Percentiles rank a stretch among this genome's conserved stretches.
Evolutionary conservation across 2,113 vertebrate genomes (phyloP).

Genomic region (Dasyurus viverrinus): DNA sequence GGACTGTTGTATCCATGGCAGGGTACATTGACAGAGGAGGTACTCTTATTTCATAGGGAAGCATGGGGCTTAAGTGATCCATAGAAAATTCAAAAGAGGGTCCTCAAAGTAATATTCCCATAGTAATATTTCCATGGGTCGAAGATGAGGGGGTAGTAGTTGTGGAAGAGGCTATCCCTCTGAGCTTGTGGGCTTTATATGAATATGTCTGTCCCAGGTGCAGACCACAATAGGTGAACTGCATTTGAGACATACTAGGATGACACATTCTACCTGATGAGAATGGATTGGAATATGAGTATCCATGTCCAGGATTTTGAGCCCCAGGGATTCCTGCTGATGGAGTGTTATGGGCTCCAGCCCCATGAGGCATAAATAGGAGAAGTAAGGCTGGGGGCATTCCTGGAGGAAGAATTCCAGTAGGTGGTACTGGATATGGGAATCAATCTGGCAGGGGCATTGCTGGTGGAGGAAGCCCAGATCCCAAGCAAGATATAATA

Average conservation of each 20-base stretch:
- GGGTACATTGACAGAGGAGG: conserved; percentile 94
- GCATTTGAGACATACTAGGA: conserved; percentile 96
- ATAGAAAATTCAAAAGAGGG: conserved; percentile 93
- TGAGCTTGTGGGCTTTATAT: conserved; percentile 90
- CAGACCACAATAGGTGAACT: conserved; percentile 91
- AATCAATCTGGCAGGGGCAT: conserved; percentile 92
- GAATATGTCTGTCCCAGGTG: conserved; percentile 94
- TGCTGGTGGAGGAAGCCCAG: conserved; percentile 91
- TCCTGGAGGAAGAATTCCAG: conserved; percentile 90
- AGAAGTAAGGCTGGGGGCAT: conserved; percentile 90
- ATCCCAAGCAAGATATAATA: conserved; percentile 90
- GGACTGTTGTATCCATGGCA: conserved; percentile 93
- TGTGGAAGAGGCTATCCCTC: conserved; percentile 83
- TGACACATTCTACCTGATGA: conserved; percentile 91
- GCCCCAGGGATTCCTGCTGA: conserved; percentile 76
- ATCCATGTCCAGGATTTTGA: conserved; percentile 83
- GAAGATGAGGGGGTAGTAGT: conserved; percentile 89
- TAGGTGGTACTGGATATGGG: conserved; percentile 91
- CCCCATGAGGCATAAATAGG: conserved; percentile 85
- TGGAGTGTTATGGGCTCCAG: conserved; percentile 85
- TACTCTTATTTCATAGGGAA: conserved; percentile 93
- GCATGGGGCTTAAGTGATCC: conserved; percentile 92
- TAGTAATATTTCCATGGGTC: too few relatives aligned
- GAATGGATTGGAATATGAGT: conserved; percentile 91
- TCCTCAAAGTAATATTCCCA: conserved; percentile 95